Evolutionary conservation across 2,888 invertebrate species (phyloP).

Genomic region (Noctua comes): DNA sequence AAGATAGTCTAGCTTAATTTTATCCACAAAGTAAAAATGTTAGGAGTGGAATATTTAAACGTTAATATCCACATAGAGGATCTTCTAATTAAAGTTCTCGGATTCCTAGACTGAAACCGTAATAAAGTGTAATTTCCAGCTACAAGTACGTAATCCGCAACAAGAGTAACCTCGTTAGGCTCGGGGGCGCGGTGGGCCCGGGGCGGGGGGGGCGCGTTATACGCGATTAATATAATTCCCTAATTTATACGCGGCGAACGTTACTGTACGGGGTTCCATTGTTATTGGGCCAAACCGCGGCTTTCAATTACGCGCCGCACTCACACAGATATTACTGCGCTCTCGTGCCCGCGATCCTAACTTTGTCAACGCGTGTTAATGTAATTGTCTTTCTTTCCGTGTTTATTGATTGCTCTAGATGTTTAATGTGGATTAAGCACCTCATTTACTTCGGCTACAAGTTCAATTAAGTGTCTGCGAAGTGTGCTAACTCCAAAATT

Average conservation of each 20-base stretch:
- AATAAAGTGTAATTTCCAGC: constrained; percentile 71
- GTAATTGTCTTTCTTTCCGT: constrained; percentile 74
- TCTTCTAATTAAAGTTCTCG: constrained; percentile 67
- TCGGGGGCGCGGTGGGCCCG: constrained; percentile 48
- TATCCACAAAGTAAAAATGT: constrained; percentile 43
- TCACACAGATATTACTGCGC: constrained; percentile 74
- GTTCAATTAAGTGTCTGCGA: neutral
- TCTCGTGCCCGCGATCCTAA: constrained; percentile 70
- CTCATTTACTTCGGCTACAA: constrained; percentile 8
- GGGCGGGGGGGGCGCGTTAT: constrained; percentile 68
- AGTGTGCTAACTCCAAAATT: neutral
- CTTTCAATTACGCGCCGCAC: constrained; percentile 81
- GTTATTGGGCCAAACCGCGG: constrained; percentile 83
- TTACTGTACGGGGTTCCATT: constrained; percentile 71
- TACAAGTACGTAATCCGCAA: constrained; percentile 68
- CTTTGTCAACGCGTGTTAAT: constrained; percentile 71
- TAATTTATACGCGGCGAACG: constrained; percentile 85
- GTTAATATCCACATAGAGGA: constrained; percentile 56
- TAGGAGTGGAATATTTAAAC: constrained; percentile 42
- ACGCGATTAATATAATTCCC: constrained; percentile 87
- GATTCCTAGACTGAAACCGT: constrained; percentile 66
- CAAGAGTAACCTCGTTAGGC: constrained; percentile 73
- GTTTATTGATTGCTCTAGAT: constrained; percentile 52
- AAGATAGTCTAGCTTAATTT: constrained; percentile 42
- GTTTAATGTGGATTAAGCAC: constrained; percentile 2